Percentiles rank a stretch among this genome's conserved stretches.
Conservation (phyloP, 2,797 vertebrate genomes). For the Acanthis flammea region DNA sequence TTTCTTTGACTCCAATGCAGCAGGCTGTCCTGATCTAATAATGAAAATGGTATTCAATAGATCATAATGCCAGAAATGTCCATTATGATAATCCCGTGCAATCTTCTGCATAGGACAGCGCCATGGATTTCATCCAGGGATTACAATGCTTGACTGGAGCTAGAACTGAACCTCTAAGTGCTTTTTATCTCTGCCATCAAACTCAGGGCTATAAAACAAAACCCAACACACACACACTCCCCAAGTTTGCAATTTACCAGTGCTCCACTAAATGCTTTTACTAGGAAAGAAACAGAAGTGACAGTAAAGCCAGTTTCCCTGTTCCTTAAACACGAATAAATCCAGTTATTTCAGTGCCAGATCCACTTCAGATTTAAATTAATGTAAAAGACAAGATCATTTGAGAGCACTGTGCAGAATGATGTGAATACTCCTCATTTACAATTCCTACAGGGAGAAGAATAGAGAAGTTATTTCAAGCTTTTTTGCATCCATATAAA, state of each 20-base stretch:
- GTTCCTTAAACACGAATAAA: not conserved
- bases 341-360: not conserved
- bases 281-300: not conserved
- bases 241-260: not conserved
- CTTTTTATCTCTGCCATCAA: slow-evolving; percentile 24
- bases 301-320: not conserved
- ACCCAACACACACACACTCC: not conserved
- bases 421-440: slow-evolving; percentile 15
- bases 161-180: slow-evolving; percentile 12
- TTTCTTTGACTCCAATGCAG: not conserved
- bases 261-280: slow-evolving; percentile 3
- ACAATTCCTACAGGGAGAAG: slow-evolving; percentile 40
- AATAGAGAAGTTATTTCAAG: slow-evolving; percentile 57
- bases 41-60: slow-evolving; percentile 9
- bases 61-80: slow-evolving; percentile 39
- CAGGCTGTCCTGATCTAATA: not conserved
- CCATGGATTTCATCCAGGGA: not conserved
- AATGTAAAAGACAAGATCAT: slow-evolving; percentile 16
- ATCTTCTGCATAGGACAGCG: not conserved
- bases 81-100: slow-evolving; percentile 40
- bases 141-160: slow-evolving; percentile 23
- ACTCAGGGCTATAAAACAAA: not conserved
- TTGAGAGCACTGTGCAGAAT: not conserved
- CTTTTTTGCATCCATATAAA: slow-evolving; percentile 44
- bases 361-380: slow-evolving; percentile 13